Base-by-base conservation (phyloP, 2,888 invertebrate genomes). In the Ochropleura plecta region DNA sequence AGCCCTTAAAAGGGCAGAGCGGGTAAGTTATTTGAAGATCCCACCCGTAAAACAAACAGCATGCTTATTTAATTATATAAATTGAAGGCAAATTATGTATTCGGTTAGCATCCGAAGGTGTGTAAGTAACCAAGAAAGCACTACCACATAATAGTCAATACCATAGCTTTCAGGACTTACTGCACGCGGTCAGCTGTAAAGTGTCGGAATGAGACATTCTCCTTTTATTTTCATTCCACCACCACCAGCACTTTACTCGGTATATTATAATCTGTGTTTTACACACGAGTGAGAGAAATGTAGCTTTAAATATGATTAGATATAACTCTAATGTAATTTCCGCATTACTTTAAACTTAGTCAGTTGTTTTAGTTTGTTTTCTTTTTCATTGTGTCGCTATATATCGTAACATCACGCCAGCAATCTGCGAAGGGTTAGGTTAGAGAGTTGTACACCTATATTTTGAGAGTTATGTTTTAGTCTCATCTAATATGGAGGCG, bases 111-210 rank as follows among this genome's bases (percentile, higher is more conserved):
- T 76, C 1, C 12, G 9, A 42, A 14, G 9, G 5, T 18, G 5
- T 51, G 8, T 42, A 18, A 40, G 40, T n/a, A 44, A 62, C n/a
- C 18, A 53, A 70, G 30, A 16, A 30, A 51, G 14, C n/a, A 30
- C 16, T 0, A 30, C 12, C 59, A 53, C 51, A 12, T 48, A 70
- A 53, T 20, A 48, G 60, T 44, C 40, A 48, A 16, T 53, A 60
- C 48, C 48, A 49, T 76, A 53, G 14, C 20, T 70, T 53, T 18
- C 42, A 49, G n/a, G 60, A 70, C 42, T 49, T 9, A 48, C 8
- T 62, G 42, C 53, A 49, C 40, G 30, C 62, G 48, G n/a, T 62
- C 48, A 18, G n/a, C 60, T 20, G 44, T 70, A 78, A 78, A 49
- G 62, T 53, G 42, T 55, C 5, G 3, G 16, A 12, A 14, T 20